Percentiles rank a stretch among this genome's conserved stretches.
Conservation (phyloP, 2,888 invertebrate genomes). For the Lasioglossum villosulum region DNA sequence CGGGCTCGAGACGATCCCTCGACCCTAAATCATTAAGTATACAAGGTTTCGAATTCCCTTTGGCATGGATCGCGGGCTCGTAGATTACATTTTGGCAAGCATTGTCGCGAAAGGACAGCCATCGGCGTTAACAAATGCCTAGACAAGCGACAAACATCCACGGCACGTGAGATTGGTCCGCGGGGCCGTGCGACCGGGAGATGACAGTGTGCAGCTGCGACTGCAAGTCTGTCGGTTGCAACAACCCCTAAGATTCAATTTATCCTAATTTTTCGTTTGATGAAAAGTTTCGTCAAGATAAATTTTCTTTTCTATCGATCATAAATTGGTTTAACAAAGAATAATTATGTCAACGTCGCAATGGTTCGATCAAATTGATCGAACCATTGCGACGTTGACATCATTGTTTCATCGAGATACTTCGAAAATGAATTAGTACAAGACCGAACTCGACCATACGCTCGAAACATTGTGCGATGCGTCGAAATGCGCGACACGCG, state of each 20-base stretch:
- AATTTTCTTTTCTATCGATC: too few relatives aligned
- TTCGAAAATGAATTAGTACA: neutral
- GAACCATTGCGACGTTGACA: too few relatives aligned
- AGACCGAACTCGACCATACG: neutral
- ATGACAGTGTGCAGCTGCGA: neutral
- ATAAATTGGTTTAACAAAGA: too few relatives aligned
- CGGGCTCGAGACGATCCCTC: conserved; percentile 11
- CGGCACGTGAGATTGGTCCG: conserved; percentile 50
- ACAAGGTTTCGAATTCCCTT: conserved; percentile 57
- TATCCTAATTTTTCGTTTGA: too few relatives aligned
- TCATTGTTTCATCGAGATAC: neutral
- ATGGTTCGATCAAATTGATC: too few relatives aligned
- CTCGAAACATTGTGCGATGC: neutral
- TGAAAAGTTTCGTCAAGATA: too few relatives aligned
- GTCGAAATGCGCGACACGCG: neutral
- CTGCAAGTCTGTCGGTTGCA: neutral
- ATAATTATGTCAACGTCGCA: too few relatives aligned
- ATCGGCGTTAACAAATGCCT: conserved; percentile 74
- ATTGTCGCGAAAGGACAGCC: conserved; percentile 65
- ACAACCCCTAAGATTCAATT: neutral
- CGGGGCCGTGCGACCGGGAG: neutral
- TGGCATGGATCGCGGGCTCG: conserved; percentile 51
- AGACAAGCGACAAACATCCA: conserved; percentile 51
- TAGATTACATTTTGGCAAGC: conserved; percentile 73
- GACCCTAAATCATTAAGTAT: conserved; percentile 51